phyloP scores from a whole-genome alignment of 2,113 vertebrate genomes.

The Hucho hucho region DNA sequence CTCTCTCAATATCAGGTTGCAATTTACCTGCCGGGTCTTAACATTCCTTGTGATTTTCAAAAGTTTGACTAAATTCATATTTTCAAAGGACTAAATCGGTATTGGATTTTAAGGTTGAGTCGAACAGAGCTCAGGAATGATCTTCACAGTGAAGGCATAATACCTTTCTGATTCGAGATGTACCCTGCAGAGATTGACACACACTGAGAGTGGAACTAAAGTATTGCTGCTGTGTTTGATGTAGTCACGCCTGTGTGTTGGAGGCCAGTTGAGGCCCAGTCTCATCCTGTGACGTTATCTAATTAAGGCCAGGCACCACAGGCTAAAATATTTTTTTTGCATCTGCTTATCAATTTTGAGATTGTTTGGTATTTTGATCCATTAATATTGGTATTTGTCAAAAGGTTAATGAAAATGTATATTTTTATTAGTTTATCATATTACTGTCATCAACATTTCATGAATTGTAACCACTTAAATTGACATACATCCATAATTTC shows the following conservation, averaged over 20 bases:
- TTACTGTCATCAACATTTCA: too few relatives aligned
- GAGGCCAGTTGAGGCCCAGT: too few relatives aligned
- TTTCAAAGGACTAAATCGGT: not conserved
- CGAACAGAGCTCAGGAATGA: not conserved
- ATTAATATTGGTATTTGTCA: too few relatives aligned
- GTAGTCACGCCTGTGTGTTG: not conserved
- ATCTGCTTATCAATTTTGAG: too few relatives aligned
- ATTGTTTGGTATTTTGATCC: too few relatives aligned
- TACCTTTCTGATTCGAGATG: not conserved
- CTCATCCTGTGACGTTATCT: too few relatives aligned
- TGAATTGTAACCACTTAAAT: too few relatives aligned
- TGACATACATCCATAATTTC: too few relatives aligned
- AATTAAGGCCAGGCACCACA: too few relatives aligned
- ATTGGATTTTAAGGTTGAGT: constrained; percentile 8
- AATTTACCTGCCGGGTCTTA: not conserved
- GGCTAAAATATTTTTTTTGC: too few relatives aligned
- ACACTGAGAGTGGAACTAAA: not conserved
- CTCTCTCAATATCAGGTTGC: not conserved
- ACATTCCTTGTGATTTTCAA: not conserved
- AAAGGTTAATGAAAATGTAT: too few relatives aligned
- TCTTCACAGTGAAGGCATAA: not conserved
- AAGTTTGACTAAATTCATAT: not conserved
- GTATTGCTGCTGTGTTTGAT: constrained; percentile 7
- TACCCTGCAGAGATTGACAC: constrained; percentile 2
- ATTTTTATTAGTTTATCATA: too few relatives aligned